Evolutionary conservation across 2,113 vertebrate species (phyloP), one percentile per base, ranked within the genome.

Genomic region (Calonectris borealis): DNA sequence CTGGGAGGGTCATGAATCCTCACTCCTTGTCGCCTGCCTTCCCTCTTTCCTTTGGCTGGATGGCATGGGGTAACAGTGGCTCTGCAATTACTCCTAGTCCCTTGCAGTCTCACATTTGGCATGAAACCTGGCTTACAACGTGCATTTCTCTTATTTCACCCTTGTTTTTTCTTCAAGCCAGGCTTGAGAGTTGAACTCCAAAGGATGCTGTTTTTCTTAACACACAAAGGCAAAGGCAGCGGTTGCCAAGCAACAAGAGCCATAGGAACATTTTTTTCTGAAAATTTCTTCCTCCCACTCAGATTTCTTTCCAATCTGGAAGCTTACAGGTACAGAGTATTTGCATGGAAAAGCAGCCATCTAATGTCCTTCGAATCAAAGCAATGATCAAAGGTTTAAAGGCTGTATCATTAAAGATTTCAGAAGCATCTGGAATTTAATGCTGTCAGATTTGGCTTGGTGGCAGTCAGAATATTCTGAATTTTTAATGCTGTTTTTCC

Each of bases 221-320:
- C 65, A 71, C 60, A 93, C 29, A 93, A 91, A 97, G 42, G 95
- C 86, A 97, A 98, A 98, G 86, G 92, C 97, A 95, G 85, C 40
- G 19, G 98, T 98, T 98, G 96, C 98, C 94, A 97, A 98, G 98
- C 97, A 98, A 98, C 98, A 93, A 92, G 79, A 91, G 40, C 78
- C 62, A 58, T 42, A 73, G 71, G 70, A 96, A 88, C 76, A 46
- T 11, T 88, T 71, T 68, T 57, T 60, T 14, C 80, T 87, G 65
- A 96, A 93, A 83, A 94, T 96, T 94, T 95, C 87, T 98, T 95
- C 87, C 93, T 97, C 95, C 97, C 91, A 88, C 95, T 93, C 93
- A 94, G 51, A 80, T 66, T 88, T 95, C 64, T 96, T 97, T 93
- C 83, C 83, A 83, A 7, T 96, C 91, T 95, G 64, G 66, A 95